A percentile compares a stretch with the other conserved stretches of the same genome.
These are phyloP conservation scores for Ricordea florida DNA, from an alignment of 92 coral and sea anemone species.

Conservation along the genomic window DNA sequence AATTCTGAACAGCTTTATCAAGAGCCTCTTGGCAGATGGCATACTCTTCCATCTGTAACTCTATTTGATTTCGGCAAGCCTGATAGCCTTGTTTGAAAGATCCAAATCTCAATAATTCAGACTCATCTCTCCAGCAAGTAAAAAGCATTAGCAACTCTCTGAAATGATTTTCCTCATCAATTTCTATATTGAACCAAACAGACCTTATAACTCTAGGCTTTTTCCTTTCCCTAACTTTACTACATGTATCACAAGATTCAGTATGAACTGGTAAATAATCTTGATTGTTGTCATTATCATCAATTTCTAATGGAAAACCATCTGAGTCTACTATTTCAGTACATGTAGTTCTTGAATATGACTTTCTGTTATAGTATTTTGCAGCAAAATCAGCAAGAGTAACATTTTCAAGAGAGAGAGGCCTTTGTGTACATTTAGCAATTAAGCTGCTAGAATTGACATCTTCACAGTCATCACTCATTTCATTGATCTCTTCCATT, in stretches of 20 bases:
- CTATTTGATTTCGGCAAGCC: neutral
- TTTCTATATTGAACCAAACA: conserved; percentile 49
- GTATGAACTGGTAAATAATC: conserved; percentile 3
- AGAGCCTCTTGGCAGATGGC: no score
- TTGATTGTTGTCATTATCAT: conserved; percentile 37
- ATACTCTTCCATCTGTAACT: neutral
- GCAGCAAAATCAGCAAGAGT: conserved; percentile 43
- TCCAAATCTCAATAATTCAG: conserved; percentile 5
- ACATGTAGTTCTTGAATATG: neutral
- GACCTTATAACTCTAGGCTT: conserved; percentile 41
- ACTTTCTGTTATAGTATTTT: conserved; percentile 9
- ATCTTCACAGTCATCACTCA: conserved; percentile 49
- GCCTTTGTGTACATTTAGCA: conserved; percentile 24
- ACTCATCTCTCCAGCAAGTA: conserved; percentile 9
- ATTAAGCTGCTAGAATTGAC: conserved; percentile 33
- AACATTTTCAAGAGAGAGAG: conserved; percentile 18
- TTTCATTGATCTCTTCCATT: conserved; percentile 33
- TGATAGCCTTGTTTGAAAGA: neutral
- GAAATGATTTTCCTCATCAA: neutral
- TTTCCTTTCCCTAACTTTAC: neutral
- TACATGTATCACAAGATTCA: neutral
- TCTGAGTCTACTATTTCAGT: conserved; percentile 17
- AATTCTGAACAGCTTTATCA: no score
- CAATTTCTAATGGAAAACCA: conserved; percentile 27
- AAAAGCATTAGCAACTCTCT: neutral